phyloP scores from a whole-genome alignment of 2,797 vertebrate species.

The Anabas testudineus region DNA sequence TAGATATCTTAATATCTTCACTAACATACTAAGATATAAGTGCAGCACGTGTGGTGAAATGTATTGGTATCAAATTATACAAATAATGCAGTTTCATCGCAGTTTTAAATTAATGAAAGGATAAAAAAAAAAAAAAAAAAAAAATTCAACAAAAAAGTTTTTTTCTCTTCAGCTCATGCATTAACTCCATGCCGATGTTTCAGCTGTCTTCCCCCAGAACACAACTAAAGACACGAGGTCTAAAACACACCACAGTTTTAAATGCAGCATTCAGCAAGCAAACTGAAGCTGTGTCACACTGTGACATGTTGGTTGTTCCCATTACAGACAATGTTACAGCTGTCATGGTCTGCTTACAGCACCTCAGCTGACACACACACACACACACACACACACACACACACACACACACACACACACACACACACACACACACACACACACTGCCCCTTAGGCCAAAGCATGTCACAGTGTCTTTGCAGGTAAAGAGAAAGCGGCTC shows the following conservation, averaged over 20 bases:
- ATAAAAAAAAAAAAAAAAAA: too few relatives aligned
- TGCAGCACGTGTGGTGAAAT: too few relatives aligned
- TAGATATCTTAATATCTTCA: too few relatives aligned
- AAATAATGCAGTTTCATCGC: too few relatives aligned
- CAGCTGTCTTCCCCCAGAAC: neutral
- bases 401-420: slow-evolving; percentile 9
- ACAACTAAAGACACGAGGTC: neutral
- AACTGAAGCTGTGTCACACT: slow-evolving; percentile 1
- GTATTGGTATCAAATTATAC: too few relatives aligned
- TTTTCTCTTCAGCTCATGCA: too few relatives aligned
- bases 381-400: neutral
- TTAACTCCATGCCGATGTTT: neutral
- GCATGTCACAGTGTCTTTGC: neutral
- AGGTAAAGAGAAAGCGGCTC: slow-evolving; percentile 1
- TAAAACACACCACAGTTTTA: neutral
- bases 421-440: slow-evolving; percentile 9
- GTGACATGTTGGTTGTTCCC: slow-evolving; percentile 20
- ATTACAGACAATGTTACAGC: slow-evolving; percentile 20
- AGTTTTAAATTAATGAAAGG: too few relatives aligned
- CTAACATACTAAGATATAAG: too few relatives aligned
- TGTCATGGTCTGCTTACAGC: slow-evolving; percentile 27
- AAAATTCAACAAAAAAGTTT: too few relatives aligned
- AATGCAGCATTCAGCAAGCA: slow-evolving; percentile 1
- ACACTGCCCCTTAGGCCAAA: neutral
- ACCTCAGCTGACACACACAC: slow-evolving; percentile 5